A percentile compares a stretch with the other conserved stretches of the same genome.
Evolutionary conservation across 2,113 vertebrate species (phyloP).

Genomic region (Willisornis vidua): DNA sequence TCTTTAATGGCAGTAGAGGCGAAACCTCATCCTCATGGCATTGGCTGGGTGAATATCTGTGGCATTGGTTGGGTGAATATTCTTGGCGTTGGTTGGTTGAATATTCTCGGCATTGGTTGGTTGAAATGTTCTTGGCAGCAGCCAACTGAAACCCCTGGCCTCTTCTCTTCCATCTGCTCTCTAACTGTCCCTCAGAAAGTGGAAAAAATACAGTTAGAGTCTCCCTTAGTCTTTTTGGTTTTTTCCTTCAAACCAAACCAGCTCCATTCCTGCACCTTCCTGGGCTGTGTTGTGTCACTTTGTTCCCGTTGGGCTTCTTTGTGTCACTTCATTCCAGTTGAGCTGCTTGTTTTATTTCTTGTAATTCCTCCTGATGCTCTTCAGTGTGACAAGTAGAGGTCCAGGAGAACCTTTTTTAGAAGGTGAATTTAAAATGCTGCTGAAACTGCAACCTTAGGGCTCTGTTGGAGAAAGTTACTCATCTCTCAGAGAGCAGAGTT

Average conservation of each 20-base stretch:
- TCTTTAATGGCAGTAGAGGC: neutral
- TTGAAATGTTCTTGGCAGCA: neutral
- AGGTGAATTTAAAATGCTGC: neutral
- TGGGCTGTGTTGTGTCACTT: neutral
- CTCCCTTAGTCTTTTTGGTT: neutral
- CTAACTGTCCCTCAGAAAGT: neutral
- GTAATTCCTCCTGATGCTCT: neutral
- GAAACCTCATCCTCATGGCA: neutral
- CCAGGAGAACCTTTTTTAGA: neutral
- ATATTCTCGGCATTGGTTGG: too few species aligned
- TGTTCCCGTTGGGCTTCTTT: neutral
- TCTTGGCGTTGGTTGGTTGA: neutral
- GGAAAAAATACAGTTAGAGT: neutral
- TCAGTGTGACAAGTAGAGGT: neutral
- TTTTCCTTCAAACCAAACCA: neutral
- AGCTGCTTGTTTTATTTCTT: neutral
- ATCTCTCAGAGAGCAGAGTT: neutral
- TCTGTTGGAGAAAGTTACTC: neutral
- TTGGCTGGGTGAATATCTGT: neutral
- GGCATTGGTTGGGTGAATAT: neutral
- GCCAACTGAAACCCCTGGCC: neutral
- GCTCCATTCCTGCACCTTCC: neutral
- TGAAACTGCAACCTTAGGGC: neutral
- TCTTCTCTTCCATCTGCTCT: neutral
- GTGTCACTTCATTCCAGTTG: neutral